Conservation (phyloP, 2,113 vertebrate species). For the Eptatretus burgeri region DNA sequence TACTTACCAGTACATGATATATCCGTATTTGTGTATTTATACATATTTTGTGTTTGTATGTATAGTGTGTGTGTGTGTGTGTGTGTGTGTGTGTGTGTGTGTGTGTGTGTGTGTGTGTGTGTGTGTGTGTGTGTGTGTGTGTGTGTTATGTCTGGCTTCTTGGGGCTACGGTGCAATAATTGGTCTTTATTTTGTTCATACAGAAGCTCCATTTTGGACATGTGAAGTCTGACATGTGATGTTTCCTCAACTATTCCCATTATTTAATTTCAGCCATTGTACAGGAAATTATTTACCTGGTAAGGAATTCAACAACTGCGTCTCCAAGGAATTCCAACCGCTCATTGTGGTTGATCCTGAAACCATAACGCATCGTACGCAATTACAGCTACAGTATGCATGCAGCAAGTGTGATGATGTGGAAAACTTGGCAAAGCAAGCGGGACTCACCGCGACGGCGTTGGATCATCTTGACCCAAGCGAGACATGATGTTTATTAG, state of each 20-base stretch:
- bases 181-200: too few species aligned
- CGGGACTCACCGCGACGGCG: conserved; percentile 59
- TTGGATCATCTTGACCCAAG: conserved; percentile 90
- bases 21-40: too few species aligned
- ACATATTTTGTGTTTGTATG: too few species aligned
- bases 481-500: conserved; percentile 99
- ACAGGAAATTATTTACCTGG: conserved; percentile 32
- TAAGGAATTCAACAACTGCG: conserved; percentile 95
- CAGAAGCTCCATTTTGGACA: background rate
- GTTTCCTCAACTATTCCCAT: background rate
- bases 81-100: background rate
- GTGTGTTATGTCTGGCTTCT: too few species aligned
- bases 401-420: too few species aligned
- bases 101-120: background rate
- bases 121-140: background rate
- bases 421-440: too few species aligned
- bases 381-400: too few species aligned
- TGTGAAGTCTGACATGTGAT: background rate
- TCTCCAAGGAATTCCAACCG: conserved; percentile 93
- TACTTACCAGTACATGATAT: too few species aligned
- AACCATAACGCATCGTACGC: background rate
- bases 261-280: background rate
- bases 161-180: too few species aligned
- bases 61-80: too few species aligned
- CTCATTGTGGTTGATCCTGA: conserved; percentile 93